A percentile compares a stretch with the other conserved stretches of the same genome.
Evolutionary conservation across 2,888 invertebrate genomes (phyloP).

Genomic region (Ariolimax columbianus): DNA sequence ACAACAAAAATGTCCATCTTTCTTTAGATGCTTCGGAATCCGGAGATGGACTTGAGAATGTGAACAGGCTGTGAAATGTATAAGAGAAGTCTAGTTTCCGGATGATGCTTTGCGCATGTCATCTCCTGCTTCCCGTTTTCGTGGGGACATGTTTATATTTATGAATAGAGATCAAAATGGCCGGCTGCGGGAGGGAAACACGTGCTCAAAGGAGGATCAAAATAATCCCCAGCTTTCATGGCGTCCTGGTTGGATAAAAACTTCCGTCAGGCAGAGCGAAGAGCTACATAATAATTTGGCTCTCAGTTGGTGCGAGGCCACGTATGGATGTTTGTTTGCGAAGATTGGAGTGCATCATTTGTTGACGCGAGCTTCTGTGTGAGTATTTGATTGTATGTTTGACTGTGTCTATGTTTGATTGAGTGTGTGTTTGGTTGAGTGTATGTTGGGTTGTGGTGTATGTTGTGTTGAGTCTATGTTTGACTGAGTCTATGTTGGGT

Average conservation of each 20-base stretch:
- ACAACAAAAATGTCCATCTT: slow-evolving; percentile 26
- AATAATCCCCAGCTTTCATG: slow-evolving; percentile 21
- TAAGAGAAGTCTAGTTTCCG: slow-evolving; percentile 27
- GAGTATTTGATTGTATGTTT: no score
- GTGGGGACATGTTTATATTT: slow-evolving; percentile 24
- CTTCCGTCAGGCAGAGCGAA: background rate
- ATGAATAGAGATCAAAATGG: slow-evolving; percentile 29
- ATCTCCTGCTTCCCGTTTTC: slow-evolving; percentile 23
- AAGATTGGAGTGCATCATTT: no score
- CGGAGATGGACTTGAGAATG: slow-evolving; percentile 10
- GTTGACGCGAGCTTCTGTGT: no score
- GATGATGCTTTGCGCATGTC: slow-evolving; percentile 35
- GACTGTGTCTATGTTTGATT: no score
- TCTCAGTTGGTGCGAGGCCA: background rate
- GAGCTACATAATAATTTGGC: no score
- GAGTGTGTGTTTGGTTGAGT: no score
- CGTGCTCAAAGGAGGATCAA: slow-evolving; percentile 31
- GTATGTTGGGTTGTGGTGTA: no score
- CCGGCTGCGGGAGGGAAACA: slow-evolving; percentile 24
- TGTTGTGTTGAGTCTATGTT: no score
- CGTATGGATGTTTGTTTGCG: no score
- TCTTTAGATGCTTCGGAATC: background rate
- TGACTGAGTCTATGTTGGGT: no score
- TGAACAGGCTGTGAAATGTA: background rate
- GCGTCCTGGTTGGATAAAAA: background rate